Evolutionary conservation across 2,888 invertebrate species (phyloP).

Genomic region (Tetranychus piercei): DNA sequence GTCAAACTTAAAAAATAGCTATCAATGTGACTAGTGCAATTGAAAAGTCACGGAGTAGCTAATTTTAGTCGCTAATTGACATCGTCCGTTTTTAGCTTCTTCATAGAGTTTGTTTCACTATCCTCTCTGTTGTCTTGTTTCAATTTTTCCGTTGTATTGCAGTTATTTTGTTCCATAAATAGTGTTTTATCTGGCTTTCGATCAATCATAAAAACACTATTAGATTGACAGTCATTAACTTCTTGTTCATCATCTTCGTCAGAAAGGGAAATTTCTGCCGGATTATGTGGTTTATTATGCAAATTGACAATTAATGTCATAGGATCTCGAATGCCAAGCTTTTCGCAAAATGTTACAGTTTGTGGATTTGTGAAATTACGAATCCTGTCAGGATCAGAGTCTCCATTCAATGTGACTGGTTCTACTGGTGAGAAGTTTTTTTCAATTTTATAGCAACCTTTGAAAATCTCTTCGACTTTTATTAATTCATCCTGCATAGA

Average conservation of each 20-base stretch:
- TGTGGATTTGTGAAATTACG: conserved; percentile 35
- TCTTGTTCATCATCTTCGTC: conserved; percentile 27
- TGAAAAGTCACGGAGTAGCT: too few species aligned
- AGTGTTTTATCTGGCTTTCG: too few species aligned
- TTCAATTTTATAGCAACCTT: conserved; percentile 49
- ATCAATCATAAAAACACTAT: too few species aligned
- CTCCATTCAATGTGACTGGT: conserved; percentile 11
- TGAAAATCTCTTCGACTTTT: conserved; percentile 45
- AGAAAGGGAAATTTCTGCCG: conserved; percentile 30
- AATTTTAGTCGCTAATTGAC: too few species aligned
- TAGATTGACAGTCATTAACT: too few species aligned
- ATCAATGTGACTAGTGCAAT: too few species aligned
- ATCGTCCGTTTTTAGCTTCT: too few species aligned
- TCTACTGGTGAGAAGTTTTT: conserved; percentile 48
- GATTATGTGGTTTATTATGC: conserved; percentile 26
- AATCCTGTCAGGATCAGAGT: conserved; percentile 15
- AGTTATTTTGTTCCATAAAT: too few species aligned
- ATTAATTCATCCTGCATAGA: conserved; percentile 49
- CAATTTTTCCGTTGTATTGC: too few species aligned
- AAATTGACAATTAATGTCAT: conserved; percentile 37
- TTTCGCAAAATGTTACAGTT: conserved; percentile 36
- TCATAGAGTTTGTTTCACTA: too few species aligned
- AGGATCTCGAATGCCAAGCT: conserved; percentile 58
- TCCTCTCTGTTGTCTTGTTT: too few species aligned
- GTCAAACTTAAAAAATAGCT: too few species aligned